Evolutionary conservation across 2,113 vertebrate species (phyloP).

Genomic region (Sander lucioperca): DNA sequence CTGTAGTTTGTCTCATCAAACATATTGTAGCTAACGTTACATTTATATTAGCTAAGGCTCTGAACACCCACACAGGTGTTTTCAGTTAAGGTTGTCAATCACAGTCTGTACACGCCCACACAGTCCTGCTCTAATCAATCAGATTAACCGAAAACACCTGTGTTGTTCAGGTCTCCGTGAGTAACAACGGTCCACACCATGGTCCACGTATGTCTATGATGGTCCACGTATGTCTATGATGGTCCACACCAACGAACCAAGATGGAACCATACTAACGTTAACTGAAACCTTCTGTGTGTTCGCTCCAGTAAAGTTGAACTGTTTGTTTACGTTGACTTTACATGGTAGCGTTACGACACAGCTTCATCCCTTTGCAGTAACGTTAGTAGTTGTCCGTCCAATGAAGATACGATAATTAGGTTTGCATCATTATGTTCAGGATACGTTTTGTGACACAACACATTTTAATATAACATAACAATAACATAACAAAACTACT

Average conservation of each 20-base stretch:
- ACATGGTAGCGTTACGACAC: background rate
- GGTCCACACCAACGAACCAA: background rate
- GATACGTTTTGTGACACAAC: background rate
- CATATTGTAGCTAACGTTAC: too few species aligned
- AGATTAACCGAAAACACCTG: too few species aligned
- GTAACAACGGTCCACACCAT: background rate
- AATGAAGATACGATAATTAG: background rate
- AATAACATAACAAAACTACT: too few species aligned
- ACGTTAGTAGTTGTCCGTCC: too few species aligned
- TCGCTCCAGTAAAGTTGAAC: background rate
- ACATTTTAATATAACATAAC: background rate
- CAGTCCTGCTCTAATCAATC: too few species aligned
- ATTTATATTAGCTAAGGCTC: too few species aligned
- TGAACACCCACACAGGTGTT: too few species aligned
- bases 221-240: background rate
- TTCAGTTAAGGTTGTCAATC: too few species aligned
- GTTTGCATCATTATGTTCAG: background rate
- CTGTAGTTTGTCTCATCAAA: background rate
- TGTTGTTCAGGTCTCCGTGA: too few species aligned
- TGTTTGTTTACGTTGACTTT: background rate
- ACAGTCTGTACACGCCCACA: too few species aligned
- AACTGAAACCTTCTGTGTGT: background rate
- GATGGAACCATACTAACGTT: too few species aligned
- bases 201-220: too few species aligned
- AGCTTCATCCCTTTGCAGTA: background rate